These are phyloP conservation scores for Porites australiensis DNA, from an alignment of 64 coral and sea anemone genomes.

Conservation along the genomic window DNA sequence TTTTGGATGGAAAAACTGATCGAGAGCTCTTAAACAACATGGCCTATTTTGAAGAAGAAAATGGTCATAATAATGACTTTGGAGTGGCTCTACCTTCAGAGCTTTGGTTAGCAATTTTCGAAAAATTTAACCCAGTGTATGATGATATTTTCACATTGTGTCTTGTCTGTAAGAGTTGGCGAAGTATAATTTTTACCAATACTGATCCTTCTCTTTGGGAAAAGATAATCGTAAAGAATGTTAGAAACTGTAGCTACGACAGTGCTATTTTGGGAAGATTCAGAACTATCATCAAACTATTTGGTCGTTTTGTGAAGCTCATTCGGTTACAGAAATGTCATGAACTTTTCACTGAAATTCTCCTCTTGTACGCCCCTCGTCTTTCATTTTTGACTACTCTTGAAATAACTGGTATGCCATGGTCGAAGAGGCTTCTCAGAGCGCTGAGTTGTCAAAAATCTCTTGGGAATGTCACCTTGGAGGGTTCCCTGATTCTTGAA, in stretches of 20 bases:
- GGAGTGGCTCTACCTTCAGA: conserved; percentile 63
- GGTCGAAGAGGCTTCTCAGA: conserved; percentile 76
- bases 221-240: conserved; percentile 59
- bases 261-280: conserved; percentile 75
- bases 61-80: conserved; percentile 1
- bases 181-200: conserved; percentile 36
- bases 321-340: conserved; percentile 80
- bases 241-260: conserved; percentile 74
- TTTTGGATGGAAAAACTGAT: background rate
- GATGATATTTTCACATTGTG: conserved; percentile 72
- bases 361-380: background rate
- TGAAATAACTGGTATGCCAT: conserved; percentile 79
- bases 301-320: conserved; percentile 61
- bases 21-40: background rate
- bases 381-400: conserved; percentile 55
- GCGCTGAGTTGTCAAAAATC: conserved; percentile 78
- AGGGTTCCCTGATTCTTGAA: conserved; percentile 40
- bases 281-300: conserved; percentile 51
- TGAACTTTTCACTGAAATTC: conserved; percentile 63
- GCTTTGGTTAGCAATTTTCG: conserved; percentile 86
- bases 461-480: conserved; percentile 54
- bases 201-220: conserved; percentile 87
- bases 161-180: conserved; percentile 82
- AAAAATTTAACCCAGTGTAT: conserved; percentile 76
- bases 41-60: background rate